Evolutionary conservation across 2,888 invertebrate genomes (phyloP).

Genomic region (Drosophila phalerata): DNA sequence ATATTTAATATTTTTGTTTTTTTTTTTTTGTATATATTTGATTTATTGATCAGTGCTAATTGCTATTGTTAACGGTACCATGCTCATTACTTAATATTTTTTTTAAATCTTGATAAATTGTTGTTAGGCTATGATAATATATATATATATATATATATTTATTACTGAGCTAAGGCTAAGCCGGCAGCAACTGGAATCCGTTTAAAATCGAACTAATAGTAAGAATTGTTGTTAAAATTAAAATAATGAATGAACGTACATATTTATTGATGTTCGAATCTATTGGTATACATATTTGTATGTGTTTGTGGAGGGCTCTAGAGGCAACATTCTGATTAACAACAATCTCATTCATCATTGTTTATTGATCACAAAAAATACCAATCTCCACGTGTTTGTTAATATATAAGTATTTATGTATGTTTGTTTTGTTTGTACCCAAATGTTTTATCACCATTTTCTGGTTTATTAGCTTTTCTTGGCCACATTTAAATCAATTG

Average conservation of each 20-base stretch:
- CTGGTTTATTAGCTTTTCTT: conserved; percentile 3
- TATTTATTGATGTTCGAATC: background rate
- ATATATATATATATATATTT: background rate
- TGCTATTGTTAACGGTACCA: conserved; percentile 15
- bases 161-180: conserved; percentile 18
- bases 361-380: background rate
- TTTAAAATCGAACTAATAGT: conserved; percentile 1
- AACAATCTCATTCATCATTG: background rate
- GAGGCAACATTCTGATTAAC: background rate
- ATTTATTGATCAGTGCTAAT: background rate
- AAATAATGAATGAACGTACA: conserved; percentile 10
- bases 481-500: conserved; percentile 21
- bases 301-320: conserved; percentile 6
- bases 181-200: conserved; percentile 18
- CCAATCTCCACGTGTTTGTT: conserved; percentile 2
- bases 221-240: conserved; percentile 1
- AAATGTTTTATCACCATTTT: conserved; percentile 8
- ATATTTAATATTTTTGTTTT: background rate
- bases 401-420: background rate
- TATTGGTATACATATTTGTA: background rate
- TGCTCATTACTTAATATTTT: background rate
- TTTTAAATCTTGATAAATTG: background rate
- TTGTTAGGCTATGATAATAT: conserved; percentile 4
- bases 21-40: background rate
- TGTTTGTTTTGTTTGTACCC: background rate